Evolutionary conservation across 2,113 vertebrate genomes (phyloP).

Genomic region (Lasiurus borealis): DNA sequence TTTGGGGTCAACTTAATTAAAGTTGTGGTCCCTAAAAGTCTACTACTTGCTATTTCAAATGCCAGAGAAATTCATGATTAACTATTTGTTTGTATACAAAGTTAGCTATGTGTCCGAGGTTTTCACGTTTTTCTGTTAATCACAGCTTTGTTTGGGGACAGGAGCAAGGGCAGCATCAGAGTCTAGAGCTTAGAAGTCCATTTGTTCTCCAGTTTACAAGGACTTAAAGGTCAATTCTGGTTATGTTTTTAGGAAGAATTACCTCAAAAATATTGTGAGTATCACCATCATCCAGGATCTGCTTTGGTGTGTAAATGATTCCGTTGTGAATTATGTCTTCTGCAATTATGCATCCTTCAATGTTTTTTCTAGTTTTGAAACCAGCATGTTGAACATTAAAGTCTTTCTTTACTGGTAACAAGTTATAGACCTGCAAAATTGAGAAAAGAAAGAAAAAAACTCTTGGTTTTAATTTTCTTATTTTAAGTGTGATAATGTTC

Average conservation of each 20-base stretch:
- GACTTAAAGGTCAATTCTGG: neutral
- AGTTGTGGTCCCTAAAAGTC: neutral
- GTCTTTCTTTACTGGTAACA: conserved; percentile 71
- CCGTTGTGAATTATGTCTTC: conserved; percentile 71
- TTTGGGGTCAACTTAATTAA: neutral
- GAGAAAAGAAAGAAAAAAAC: neutral
- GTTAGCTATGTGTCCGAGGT: neutral
- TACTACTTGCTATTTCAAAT: neutral
- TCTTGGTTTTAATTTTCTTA: neutral
- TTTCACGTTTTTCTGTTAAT: neutral
- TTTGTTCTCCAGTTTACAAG: neutral
- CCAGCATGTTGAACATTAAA: rapidly evolving
- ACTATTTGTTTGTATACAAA: neutral
- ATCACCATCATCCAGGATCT: neutral
- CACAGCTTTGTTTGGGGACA: neutral
- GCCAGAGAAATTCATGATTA: neutral
- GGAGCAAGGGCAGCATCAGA: neutral
- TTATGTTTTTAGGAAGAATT: neutral
- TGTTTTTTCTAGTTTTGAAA: rapidly evolving
- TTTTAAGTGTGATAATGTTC: neutral
- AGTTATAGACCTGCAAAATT: conserved; percentile 80
- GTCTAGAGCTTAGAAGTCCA: neutral
- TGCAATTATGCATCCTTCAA: conserved; percentile 53
- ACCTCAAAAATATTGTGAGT: conserved; percentile 79
- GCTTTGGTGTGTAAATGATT: conserved; percentile 66